phyloP scores from a whole-genome alignment of 2,888 invertebrate species.

The Meloe dianella region DNA sequence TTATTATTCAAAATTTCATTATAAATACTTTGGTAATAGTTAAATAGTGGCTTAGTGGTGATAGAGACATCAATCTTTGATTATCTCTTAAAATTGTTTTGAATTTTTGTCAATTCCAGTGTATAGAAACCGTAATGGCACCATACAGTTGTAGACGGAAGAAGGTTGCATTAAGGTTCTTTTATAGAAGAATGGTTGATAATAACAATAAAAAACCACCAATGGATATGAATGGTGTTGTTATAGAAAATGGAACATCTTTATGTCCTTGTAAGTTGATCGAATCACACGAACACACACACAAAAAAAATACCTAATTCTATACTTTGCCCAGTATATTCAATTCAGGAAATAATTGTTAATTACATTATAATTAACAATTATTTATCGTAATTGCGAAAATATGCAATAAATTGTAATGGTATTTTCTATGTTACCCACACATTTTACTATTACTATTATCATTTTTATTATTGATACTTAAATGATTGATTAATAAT shows the following conservation, averaged over 20 bases:
- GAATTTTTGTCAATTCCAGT: conserved; percentile 22
- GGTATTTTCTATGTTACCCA: background rate
- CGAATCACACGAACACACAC: too few species aligned
- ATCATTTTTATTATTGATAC: background rate
- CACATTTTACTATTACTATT: background rate
- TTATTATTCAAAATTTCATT: background rate
- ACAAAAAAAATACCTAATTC: too few species aligned
- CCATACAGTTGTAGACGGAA: conserved; percentile 59
- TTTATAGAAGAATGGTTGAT: conserved; percentile 51
- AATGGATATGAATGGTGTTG: conserved; percentile 47
- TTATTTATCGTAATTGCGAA: background rate
- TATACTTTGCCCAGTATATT: background rate
- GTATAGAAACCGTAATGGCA: conserved; percentile 55
- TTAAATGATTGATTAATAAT: background rate
- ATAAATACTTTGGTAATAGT: background rate
- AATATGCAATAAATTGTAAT: too few species aligned
- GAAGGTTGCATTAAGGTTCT: conserved; percentile 57
- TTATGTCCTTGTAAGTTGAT: conserved; percentile 52
- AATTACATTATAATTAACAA: background rate
- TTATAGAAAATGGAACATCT: conserved; percentile 35
- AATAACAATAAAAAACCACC: conserved; percentile 40
- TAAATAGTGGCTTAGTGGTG: background rate
- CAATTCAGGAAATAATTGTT: background rate
- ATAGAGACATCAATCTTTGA: background rate
- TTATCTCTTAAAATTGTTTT: background rate